Evolutionary conservation across 2,113 vertebrate species (phyloP), one percentile per base, ranked within the genome.

Genomic region (Ovis canadensis): DNA sequence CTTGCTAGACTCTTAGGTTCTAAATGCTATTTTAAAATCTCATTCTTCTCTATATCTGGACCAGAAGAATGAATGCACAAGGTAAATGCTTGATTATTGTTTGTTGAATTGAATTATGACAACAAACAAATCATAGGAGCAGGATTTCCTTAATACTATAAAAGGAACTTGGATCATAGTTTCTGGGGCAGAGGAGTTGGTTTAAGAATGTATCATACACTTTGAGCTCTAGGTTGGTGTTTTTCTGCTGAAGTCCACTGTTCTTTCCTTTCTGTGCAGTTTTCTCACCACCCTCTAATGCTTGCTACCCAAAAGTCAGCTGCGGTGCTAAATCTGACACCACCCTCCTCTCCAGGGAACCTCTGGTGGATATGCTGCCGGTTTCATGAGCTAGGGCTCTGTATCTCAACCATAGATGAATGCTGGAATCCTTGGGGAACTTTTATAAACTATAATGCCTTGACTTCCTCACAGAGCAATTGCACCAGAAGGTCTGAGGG

Each of bases 11-110:
- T 87, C 31, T 91, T 3, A 36, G 84, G 71, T 82, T 96, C 62
- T 92, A 71, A 95, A 82, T 88, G 81, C 67, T 90, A 19, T 94
- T 94, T 95, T 94, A 64, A 54, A 91, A 91, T 91, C 91, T 97
- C 67, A 85, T 88, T 94, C 29, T 86, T 97, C 77, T 95, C 48
- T 71, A 25, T 97, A 62, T 90, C 43, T 91, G 91, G 81, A 48
- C 60, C n/a, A 78, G 93, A 94, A 88, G 94, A 97, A 91, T 62
- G 64, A 95, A 90, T 52, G 31, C 27, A 59, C 67, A 83, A 94
- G 87, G 52, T 62, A 92, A 88, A 95, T 0, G 12, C 19, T 81
- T n/a, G 52, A 82, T 92, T 95, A 95, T 96, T 97, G 27, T 94
- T 91, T 94, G 64, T 80, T 80, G 54, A 96, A 94, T 59, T 80